phyloP scores from a whole-genome alignment of 2,797 vertebrate species.

The Anableps anableps region DNA sequence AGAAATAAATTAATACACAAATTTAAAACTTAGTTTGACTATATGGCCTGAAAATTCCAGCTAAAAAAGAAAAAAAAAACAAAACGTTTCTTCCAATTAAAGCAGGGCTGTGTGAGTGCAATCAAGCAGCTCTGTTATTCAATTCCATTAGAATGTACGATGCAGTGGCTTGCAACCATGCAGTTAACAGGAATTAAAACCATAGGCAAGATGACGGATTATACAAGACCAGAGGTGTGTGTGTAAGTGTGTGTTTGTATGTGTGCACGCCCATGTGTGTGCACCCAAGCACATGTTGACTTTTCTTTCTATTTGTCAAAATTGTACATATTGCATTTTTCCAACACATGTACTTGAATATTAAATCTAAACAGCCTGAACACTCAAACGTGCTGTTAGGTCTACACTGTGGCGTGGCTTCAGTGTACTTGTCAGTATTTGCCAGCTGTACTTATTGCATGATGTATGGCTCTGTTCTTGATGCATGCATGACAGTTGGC shows the following conservation, averaged over 20 bases:
- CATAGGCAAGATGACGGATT: constrained; percentile 86
- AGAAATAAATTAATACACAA: constrained; percentile 9
- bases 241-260: constrained; percentile 47
- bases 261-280: constrained; percentile 39
- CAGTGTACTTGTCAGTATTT: constrained; percentile 74
- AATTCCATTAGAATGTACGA: constrained; percentile 86
- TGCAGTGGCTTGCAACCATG: constrained; percentile 83
- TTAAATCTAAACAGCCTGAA: constrained; percentile 69
- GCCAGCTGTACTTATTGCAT: constrained; percentile 79
- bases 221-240: constrained; percentile 73
- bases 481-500: constrained; percentile 77
- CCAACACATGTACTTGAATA: constrained; percentile 66
- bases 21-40: constrained; percentile 53
- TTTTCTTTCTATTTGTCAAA: constrained; percentile 46
- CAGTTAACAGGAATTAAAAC: constrained; percentile 88
- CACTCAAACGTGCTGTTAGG: constrained; percentile 51
- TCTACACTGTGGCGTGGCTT: constrained; percentile 54
- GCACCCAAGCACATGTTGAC: constrained; percentile 40
- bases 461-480: constrained; percentile 76
- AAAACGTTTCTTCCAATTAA: constrained; percentile 85
- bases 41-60: constrained; percentile 66
- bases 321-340: constrained; percentile 55
- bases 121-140: constrained; percentile 84
- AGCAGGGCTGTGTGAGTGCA: constrained; percentile 79
- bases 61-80: constrained; percentile 44